These are phyloP conservation scores for Sterna hirundo DNA, from an alignment of 2,113 vertebrate genomes.

Conservation along the genomic window DNA sequence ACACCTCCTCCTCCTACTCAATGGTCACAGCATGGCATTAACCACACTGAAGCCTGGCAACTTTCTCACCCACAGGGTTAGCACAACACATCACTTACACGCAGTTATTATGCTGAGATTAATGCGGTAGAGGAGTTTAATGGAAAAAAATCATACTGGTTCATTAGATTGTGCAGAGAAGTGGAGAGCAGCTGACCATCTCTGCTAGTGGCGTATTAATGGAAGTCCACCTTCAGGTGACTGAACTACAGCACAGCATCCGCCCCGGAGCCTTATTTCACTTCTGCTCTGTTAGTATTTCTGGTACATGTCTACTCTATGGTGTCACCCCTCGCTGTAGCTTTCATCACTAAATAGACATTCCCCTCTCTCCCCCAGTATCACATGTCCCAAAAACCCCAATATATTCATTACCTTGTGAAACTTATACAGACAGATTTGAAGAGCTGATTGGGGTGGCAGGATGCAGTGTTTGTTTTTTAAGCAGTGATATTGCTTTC, in stretches of 20 bases:
- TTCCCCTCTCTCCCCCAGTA: background rate
- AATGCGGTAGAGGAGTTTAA: background rate
- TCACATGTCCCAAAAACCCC: background rate
- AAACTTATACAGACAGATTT: background rate
- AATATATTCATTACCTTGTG: background rate
- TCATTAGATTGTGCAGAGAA: background rate
- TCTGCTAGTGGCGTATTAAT: background rate
- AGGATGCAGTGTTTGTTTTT: background rate
- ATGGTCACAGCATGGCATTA: background rate
- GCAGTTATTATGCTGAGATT: background rate
- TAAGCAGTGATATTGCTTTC: background rate
- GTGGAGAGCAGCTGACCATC: background rate
- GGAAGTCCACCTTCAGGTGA: background rate
- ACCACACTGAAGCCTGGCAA: background rate
- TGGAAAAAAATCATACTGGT: background rate
- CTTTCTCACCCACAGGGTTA: background rate
- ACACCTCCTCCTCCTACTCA: background rate
- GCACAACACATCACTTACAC: rapidly evolving
- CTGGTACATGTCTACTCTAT: background rate
- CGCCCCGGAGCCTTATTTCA: background rate
- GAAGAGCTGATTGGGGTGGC: background rate
- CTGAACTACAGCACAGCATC: background rate
- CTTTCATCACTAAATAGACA: background rate
- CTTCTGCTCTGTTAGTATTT: background rate
- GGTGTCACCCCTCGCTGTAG: background rate